These are phyloP conservation scores for Nemapogon koenigi DNA, from an alignment of 2,888 invertebrate genomes.

Conservation along the genomic window DNA sequence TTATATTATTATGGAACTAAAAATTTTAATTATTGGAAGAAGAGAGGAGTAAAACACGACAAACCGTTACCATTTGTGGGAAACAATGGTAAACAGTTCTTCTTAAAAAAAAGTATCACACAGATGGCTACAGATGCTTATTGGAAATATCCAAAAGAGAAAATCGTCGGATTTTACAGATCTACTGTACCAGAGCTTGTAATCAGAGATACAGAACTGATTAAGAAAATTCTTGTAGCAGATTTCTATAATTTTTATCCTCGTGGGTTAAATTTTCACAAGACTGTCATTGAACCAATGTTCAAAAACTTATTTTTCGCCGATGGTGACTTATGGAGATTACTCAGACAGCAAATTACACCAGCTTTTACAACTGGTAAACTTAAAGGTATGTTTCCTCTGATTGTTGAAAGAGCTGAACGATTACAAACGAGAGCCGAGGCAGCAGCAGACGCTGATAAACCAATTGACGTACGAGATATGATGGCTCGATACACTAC, in stretches of 20 bases:
- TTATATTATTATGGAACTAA: conserved; percentile 35
- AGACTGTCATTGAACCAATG: conserved; percentile 39
- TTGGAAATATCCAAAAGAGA: conserved; percentile 40
- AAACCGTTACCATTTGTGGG: conserved; percentile 36
- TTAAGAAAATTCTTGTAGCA: conserved; percentile 37
- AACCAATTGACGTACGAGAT: conserved; percentile 40
- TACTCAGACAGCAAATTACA: conserved; percentile 43
- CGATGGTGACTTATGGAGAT: conserved; percentile 46
- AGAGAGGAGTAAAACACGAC: conserved; percentile 40
- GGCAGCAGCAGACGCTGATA: conserved; percentile 25
- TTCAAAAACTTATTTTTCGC: conserved; percentile 44
- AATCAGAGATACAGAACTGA: conserved; percentile 42
- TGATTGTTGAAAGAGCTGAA: conserved; percentile 43
- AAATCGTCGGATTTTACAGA: conserved; percentile 42
- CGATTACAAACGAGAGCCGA: conserved; percentile 37
- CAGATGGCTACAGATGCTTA: conserved; percentile 39
- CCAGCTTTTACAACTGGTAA: conserved; percentile 47
- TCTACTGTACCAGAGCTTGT: conserved; percentile 36
- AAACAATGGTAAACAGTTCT: conserved; percentile 33
- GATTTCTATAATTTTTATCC: conserved; percentile 41
- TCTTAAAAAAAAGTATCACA: conserved; percentile 36
- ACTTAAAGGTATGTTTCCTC: conserved; percentile 47
- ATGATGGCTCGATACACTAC: conserved; percentile 52
- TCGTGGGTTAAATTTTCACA: conserved; percentile 38
- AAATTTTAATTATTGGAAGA: conserved; percentile 41